Evolutionary conservation across 2,113 vertebrate species (phyloP), one percentile per base, ranked within the genome.

Genomic region (Trichomycterus rosablanca): DNA sequence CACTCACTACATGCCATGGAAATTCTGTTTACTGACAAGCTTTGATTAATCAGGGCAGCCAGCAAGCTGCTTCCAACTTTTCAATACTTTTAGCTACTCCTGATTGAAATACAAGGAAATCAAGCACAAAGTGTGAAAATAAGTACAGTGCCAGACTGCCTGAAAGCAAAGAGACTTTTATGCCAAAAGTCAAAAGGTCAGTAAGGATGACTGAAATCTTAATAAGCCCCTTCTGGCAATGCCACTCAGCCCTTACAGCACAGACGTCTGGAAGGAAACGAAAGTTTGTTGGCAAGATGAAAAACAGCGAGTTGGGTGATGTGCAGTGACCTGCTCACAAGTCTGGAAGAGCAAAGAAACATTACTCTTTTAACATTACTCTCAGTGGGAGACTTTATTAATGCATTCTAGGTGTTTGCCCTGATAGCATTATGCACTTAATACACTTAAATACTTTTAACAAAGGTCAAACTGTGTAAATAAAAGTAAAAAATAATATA

Each of bases 171-270:
- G 18, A 37, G 54, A 56, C 53, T 78, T 73, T 73, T 68, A 69
- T 78, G 67, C 72, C 68, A 71, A 62, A 81, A 63, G 73, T 68
- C 66, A 59, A 74, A 74, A 80, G 80, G 81, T 82, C 81, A 80
- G 43, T 6, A 32, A 70, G 64, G 76, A 78, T 1, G 70, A 64
- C 40, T 71, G 67, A 76, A 69, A 73, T 74, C 69, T 63, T 62
- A 72, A 73, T 73, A 59, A 68, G 43, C 48, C 54, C 69, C 76
- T 79, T 2, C 18, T 53, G 62, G 75, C 35, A 37, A 20, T 60
- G 54, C 71, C 78, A 67, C 62, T 77, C 73, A 65, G 42, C 50
- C 49, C 44, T 71, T 35, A 71, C 50, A 59, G 74, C 57, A 70
- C 45, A 26, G 16, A 23, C 7, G 19, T 16, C 24, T 39, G 45